phyloP scores from a whole-genome alignment of 2,888 invertebrate genomes.

The Oxytorus armatus region DNA sequence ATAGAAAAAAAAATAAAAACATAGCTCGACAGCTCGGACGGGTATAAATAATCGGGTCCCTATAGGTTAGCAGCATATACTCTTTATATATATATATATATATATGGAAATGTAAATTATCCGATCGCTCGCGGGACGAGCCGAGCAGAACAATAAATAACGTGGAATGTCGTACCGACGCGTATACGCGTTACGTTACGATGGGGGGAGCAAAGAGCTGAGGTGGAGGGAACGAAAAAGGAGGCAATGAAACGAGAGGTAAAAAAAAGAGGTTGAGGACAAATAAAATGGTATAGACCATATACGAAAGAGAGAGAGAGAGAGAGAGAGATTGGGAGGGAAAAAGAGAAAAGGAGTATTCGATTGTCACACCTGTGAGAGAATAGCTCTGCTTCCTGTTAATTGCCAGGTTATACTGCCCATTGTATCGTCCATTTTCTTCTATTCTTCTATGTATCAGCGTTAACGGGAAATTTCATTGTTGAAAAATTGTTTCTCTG shows the following conservation, averaged over 20 bases:
- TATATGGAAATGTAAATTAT: conserved; percentile 62
- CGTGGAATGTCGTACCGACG: conserved; percentile 48
- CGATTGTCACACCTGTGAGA: conserved; percentile 6
- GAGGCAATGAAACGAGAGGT: conserved; percentile 35
- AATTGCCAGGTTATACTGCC: conserved; percentile 12
- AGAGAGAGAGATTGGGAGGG: neutral
- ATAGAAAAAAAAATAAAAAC: conserved; percentile 17
- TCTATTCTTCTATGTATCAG: neutral
- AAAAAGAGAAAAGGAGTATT: neutral
- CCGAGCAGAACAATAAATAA: conserved; percentile 60
- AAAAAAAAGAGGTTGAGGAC: conserved; percentile 6
- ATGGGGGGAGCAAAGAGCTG: conserved; percentile 24
- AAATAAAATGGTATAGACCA: conserved; percentile 20
- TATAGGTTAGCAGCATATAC: conserved; percentile 18
- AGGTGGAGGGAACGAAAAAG: conserved; percentile 33
- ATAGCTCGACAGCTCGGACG: conserved; percentile 2
- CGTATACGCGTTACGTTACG: conserved; percentile 44
- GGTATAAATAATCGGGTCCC: conserved; percentile 52
- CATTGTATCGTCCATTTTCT: neutral
- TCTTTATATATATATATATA: conserved; percentile 11
- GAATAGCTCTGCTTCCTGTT: neutral
- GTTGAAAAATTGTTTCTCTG: neutral
- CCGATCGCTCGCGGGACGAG: conserved; percentile 56
- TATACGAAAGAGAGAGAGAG: conserved; percentile 3
- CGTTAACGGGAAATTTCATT: neutral